These are phyloP conservation scores for Leptinotarsa tumamoca DNA, from an alignment of 2,888 invertebrate genomes.

Conservation along the genomic window DNA sequence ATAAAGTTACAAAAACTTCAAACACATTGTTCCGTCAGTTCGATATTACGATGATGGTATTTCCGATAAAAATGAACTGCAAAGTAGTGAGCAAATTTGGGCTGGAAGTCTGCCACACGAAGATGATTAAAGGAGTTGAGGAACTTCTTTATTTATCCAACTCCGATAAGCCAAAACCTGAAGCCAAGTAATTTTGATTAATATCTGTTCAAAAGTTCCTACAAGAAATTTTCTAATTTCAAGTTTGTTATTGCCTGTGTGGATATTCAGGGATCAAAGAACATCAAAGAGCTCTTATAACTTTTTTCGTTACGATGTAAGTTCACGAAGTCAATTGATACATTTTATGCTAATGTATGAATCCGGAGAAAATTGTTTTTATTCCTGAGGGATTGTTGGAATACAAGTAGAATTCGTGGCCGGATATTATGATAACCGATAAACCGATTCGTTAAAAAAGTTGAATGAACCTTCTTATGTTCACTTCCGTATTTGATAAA, in stretches of 20 bases:
- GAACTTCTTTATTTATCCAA: constrained; percentile 23
- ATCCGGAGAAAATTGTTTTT: constrained; percentile 26
- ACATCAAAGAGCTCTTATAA: constrained; percentile 31
- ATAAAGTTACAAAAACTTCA: not conserved
- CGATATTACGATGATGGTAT: not conserved
- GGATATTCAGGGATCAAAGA: constrained; percentile 12
- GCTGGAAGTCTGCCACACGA: constrained; percentile 25
- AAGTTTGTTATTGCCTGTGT: constrained; percentile 36
- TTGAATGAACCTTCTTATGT: too few species aligned
- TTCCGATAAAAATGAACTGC: constrained; percentile 18
- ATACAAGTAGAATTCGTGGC: too few species aligned
- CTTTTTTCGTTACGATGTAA: constrained; percentile 25
- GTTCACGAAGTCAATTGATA: constrained; percentile 15
- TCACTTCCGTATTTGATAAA: too few species aligned
- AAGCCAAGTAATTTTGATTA: constrained; percentile 43
- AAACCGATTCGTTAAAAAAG: too few species aligned
- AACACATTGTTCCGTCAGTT: constrained; percentile 18
- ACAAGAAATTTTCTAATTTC: constrained; percentile 46
- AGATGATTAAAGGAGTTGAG: constrained; percentile 34
- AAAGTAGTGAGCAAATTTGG: constrained; percentile 21
- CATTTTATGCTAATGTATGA: constrained; percentile 23
- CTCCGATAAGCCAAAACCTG: constrained; percentile 33
- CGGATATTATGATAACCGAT: too few species aligned
- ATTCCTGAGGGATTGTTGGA: constrained; percentile 1
- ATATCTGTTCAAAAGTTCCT: constrained; percentile 47